These are phyloP conservation scores for Ceratina japonica DNA, from an alignment of 1,140 invertebrate species.

Conservation along the genomic window DNA sequence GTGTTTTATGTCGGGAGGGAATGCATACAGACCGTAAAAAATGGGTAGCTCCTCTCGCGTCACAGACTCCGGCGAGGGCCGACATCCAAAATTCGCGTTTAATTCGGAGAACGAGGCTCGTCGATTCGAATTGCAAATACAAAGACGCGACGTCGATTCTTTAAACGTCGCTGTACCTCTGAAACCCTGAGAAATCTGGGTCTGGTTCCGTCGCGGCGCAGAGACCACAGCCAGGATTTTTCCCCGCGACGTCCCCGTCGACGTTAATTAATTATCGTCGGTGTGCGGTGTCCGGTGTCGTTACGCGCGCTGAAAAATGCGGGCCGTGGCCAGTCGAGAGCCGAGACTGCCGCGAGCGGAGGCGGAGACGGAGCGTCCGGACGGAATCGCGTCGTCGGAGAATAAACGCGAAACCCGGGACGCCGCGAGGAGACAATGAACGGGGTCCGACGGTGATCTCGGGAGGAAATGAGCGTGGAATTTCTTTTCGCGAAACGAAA, in stretches of 20 bases:
- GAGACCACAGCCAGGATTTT: background rate
- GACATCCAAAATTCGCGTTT: background rate
- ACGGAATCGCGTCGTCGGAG: constrained; percentile 14
- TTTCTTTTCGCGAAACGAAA: constrained; percentile 18
- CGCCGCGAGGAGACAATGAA: constrained; percentile 23
- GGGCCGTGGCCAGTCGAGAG: background rate
- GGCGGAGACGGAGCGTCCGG: background rate
- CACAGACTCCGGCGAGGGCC: too few relatives aligned
- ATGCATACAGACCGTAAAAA: background rate
- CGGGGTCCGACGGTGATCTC: constrained; percentile 40
- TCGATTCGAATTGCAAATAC: too few relatives aligned
- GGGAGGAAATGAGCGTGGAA: constrained; percentile 30
- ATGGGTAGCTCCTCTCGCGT: background rate
- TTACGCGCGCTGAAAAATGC: constrained; percentile 20
- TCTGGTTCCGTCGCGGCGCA: background rate
- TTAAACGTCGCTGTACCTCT: too few relatives aligned
- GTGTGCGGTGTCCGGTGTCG: background rate
- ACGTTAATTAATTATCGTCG: constrained; percentile 33
- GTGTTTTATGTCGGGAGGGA: background rate
- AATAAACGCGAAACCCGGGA: constrained; percentile 16
- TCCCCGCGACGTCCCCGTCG: background rate
- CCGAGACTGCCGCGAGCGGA: constrained; percentile 11
- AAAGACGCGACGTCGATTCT: too few relatives aligned
- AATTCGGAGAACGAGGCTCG: too few relatives aligned
- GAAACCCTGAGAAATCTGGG: too few relatives aligned